These are phyloP conservation scores for Uropsilus gracilis DNA, from an alignment of 2,113 vertebrate genomes.

Conservation along the genomic window DNA sequence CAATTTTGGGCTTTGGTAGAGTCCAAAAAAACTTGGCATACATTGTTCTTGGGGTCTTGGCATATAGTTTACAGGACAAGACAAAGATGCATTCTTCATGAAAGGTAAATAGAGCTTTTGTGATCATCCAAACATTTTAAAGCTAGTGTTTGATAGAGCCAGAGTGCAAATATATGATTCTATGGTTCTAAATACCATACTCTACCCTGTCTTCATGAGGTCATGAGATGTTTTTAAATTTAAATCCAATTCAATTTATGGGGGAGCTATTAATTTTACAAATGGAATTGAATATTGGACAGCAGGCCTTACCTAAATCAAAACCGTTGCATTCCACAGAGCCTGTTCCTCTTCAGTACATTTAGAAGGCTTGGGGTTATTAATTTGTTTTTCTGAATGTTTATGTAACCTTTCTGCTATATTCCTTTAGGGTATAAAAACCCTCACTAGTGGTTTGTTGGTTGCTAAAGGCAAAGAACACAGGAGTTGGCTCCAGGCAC, in stretches of 20 bases:
- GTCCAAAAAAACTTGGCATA: neutral
- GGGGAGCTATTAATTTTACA: constrained; percentile 58
- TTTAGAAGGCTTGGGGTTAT: constrained; percentile 50
- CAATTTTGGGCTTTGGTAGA: neutral
- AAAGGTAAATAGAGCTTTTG: neutral
- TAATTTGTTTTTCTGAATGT: constrained; percentile 50
- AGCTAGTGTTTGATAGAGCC: neutral
- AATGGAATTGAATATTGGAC: constrained; percentile 44
- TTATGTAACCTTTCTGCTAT: constrained; percentile 56
- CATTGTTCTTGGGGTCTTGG: neutral
- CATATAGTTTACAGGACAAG: neutral
- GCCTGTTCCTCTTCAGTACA: neutral
- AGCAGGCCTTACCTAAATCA: constrained; percentile 29
- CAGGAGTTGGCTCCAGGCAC: constrained; percentile 62
- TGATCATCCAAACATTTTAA: neutral
- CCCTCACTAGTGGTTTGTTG: constrained; percentile 49
- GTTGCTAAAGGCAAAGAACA: constrained; percentile 50
- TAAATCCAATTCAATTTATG: neutral
- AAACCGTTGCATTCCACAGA: constrained; percentile 18
- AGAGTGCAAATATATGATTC: neutral
- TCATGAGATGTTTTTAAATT: constrained; percentile 3
- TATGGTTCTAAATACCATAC: neutral
- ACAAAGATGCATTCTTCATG: neutral
- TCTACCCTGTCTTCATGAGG: neutral
- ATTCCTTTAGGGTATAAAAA: constrained; percentile 50